Conservation (phyloP, 35 echinoderm and acorn worm species). For the Nesometra sesokonis region DNA sequence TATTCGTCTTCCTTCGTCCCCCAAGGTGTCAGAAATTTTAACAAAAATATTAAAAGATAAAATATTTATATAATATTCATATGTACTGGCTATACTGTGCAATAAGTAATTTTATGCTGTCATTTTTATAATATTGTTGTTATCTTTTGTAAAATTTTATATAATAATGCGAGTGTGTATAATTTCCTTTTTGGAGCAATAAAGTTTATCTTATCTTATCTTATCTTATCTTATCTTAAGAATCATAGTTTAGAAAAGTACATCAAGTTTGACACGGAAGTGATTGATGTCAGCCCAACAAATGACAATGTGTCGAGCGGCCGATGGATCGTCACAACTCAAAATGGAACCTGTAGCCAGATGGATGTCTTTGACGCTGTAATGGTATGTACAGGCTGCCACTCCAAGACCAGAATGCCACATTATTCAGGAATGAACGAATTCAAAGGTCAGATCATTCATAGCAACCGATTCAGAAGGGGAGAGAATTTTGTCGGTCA, state of each 20-base stretch:
- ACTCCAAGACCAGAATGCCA: constrained; percentile 27
- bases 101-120: no score
- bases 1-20: no score
- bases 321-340: constrained; percentile 41
- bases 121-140: no score
- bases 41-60: no score
- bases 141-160: no score
- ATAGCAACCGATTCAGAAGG: constrained; percentile 59
- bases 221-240: constrained; percentile 27
- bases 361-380: constrained; percentile 50
- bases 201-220: no score
- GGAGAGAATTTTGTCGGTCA: constrained; percentile 38
- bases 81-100: no score
- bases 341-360: not conserved
- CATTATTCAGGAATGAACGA: constrained; percentile 52
- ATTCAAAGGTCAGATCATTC: constrained; percentile 61
- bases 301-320: constrained; percentile 31
- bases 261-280: constrained; percentile 70
- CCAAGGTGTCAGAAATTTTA: no score
- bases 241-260: constrained; percentile 54
- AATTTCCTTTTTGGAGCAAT: no score
- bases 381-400: constrained; percentile 67
- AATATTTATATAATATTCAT: no score
- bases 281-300: constrained; percentile 26
- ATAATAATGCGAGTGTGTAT: no score